Evolutionary conservation across 2,113 vertebrate species (phyloP).

Genomic region (Rhabdornis inornatus): DNA sequence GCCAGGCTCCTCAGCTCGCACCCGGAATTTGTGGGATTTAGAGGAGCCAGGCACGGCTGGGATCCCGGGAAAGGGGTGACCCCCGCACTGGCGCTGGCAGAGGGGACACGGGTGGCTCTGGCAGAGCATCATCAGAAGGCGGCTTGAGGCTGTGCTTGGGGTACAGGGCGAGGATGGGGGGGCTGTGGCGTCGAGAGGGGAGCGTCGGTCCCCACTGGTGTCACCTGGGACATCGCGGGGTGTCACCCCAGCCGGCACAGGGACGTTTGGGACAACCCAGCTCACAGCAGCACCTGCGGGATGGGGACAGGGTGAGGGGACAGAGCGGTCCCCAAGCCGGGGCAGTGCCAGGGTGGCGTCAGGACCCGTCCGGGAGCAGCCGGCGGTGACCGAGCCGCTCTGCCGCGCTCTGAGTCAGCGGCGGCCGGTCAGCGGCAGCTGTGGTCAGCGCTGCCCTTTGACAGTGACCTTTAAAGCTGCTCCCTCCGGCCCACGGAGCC

Average conservation of each 20-base stretch:
- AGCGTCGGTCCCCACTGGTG: accelerated
- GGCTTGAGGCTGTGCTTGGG: background rate
- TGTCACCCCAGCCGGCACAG: background rate
- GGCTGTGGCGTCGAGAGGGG: accelerated
- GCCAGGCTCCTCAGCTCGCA: accelerated
- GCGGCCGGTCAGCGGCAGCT: background rate
- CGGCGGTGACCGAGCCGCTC: background rate
- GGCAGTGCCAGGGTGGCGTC: accelerated
- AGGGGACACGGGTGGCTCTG: accelerated
- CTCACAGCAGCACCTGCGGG: background rate
- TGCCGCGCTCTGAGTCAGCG: constrained; percentile 25
- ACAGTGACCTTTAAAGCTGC: constrained; percentile 28
- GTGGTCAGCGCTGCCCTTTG: constrained; percentile 16
- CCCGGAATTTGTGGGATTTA: accelerated
- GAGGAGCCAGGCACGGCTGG: accelerated
- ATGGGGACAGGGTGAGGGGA: background rate
- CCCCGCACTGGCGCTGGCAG: accelerated
- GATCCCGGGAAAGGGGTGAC: accelerated
- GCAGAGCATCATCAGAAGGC: accelerated
- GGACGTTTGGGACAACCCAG: accelerated
- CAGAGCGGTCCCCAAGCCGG: accelerated
- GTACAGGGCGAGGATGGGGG: accelerated
- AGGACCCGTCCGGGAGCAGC: background rate
- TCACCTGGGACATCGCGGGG: accelerated
- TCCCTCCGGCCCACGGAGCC: background rate